phyloP scores from a whole-genome alignment of 2,888 invertebrate genomes.

The Venusia cambrica region DNA sequence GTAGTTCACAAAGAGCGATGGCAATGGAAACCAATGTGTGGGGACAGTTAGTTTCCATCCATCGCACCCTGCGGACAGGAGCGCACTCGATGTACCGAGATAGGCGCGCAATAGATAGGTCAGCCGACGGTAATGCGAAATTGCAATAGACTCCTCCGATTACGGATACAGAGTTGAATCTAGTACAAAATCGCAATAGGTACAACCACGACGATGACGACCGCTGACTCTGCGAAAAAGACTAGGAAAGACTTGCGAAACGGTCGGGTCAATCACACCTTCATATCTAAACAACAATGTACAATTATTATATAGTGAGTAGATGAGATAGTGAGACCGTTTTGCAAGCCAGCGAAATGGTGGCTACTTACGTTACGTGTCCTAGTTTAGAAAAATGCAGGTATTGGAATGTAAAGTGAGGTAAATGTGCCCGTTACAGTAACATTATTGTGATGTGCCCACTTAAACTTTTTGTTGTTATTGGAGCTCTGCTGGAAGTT shows the following conservation, averaged over 20 bases:
- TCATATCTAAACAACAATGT: constrained; percentile 1
- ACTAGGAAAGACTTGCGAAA: constrained; percentile 35
- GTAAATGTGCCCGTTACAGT: too few relatives aligned
- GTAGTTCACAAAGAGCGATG: constrained; percentile 75
- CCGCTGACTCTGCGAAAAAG: constrained; percentile 45
- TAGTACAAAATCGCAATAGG: constrained; percentile 55
- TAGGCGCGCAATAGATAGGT: constrained; percentile 38
- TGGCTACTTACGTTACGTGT: constrained; percentile 42
- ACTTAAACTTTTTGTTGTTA: too few relatives aligned
- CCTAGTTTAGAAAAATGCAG: too few relatives aligned
- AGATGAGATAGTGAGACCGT: constrained; percentile 26
- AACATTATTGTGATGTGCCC: too few relatives aligned
- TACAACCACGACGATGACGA: constrained; percentile 36
- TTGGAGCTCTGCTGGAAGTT: too few relatives aligned
- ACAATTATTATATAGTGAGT: not conserved
- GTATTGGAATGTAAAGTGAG: too few relatives aligned
- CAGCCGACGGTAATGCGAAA: constrained; percentile 50
- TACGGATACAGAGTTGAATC: constrained; percentile 58
- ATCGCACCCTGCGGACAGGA: constrained; percentile 69
- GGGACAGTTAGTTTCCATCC: constrained; percentile 74
- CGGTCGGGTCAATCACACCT: constrained; percentile 25
- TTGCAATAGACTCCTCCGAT: constrained; percentile 61
- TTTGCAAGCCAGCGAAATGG: constrained; percentile 36
- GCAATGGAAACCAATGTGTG: constrained; percentile 72
- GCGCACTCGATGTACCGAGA: constrained; percentile 41